Conservation (phyloP, 2,113 vertebrate species). For the Orthonyx spaldingii region DNA sequence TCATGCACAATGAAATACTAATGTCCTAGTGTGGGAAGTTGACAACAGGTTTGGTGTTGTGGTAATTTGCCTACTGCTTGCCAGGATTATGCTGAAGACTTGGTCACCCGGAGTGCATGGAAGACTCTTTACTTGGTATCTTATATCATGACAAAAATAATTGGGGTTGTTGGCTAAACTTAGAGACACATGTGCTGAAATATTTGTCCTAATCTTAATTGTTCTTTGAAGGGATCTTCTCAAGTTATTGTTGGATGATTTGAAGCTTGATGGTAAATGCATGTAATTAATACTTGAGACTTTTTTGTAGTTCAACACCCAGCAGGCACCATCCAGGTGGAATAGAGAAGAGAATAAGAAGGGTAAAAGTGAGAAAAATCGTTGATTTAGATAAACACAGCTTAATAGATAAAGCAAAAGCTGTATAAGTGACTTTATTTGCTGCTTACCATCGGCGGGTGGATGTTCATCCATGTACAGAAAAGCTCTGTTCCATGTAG, state of each 20-base stretch:
- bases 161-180: not conserved
- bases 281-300: not conserved
- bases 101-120: not conserved
- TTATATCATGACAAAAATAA: not conserved
- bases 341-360: not conserved
- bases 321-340: not conserved
- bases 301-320: not conserved
- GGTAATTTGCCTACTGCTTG: not conserved
- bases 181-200: not conserved
- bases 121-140: not conserved
- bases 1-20: not conserved
- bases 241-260: not conserved
- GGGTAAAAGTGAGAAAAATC: not conserved
- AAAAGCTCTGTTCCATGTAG: not conserved
- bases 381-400: not conserved
- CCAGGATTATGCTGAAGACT: not conserved
- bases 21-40: not conserved
- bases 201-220: not conserved
- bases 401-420: not conserved
- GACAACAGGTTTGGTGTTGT: not conserved
- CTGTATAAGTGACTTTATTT: not conserved
- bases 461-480: not conserved
- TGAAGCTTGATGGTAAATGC: not conserved
- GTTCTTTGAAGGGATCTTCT: not conserved
- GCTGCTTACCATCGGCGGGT: not conserved